Percentiles rank a stretch among this genome's conserved stretches.
Conservation (phyloP, 2,113 vertebrate species). For the Puffinus mauretanicus region DNA sequence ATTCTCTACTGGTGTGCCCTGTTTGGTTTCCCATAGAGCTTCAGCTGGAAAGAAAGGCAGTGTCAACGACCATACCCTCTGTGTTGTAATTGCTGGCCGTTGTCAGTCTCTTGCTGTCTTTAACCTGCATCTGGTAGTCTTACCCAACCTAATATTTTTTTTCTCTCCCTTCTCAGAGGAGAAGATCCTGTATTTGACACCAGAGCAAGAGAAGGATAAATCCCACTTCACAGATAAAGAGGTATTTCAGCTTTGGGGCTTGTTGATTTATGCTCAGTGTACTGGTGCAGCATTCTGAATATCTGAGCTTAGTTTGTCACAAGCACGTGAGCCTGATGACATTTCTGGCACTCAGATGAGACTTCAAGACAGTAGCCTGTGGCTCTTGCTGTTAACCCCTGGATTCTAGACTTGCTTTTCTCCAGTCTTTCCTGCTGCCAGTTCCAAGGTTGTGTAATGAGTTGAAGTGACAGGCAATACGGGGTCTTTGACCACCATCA, state of each 20-base stretch:
- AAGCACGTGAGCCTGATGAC: fast-evolving
- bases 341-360: neutral
- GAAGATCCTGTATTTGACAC: conserved; percentile 96
- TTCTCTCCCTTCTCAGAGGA: conserved; percentile 78
- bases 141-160: neutral
- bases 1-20: neutral
- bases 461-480: neutral
- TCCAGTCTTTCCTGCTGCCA: neutral
- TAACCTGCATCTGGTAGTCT: neutral
- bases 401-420: neutral
- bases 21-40: neutral
- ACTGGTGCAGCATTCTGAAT: neutral
- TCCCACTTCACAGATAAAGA: conserved; percentile 99
- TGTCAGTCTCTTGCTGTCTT: neutral
- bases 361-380: neutral
- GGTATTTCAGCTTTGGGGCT: conserved; percentile 73
- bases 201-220: conserved; percentile 99
- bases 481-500: neutral
- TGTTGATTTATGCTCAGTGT: neutral
- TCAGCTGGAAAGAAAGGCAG: neutral
- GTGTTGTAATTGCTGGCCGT: neutral
- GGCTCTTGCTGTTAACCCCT: neutral
- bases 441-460: neutral
- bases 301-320: neutral
- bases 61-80: neutral